Evolutionary conservation across 23 tunicate species (phyloP).

Genomic region (Diplosoma virens): DNA sequence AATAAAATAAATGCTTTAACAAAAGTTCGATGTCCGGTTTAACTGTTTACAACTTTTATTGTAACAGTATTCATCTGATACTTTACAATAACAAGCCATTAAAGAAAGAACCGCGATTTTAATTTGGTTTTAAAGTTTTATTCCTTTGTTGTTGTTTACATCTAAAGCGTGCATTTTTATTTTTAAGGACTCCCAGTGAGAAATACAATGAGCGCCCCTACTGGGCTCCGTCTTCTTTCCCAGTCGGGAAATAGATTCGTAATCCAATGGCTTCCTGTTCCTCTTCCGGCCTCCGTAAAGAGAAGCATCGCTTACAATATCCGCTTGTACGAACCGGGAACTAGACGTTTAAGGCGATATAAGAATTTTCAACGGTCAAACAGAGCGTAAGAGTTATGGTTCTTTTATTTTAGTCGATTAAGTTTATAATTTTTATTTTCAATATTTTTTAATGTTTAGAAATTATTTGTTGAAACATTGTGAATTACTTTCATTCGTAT

Average conservation of each 20-base stretch:
- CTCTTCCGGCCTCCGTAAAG: not conserved
- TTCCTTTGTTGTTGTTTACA: not conserved
- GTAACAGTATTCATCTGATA: no score
- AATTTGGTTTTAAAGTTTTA: no score
- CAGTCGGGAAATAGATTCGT: not conserved
- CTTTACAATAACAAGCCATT: no score
- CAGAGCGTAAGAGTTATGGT: constrained; percentile 24
- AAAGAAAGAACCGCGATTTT: no score
- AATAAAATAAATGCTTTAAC: no score
- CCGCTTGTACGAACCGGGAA: constrained; percentile 18
- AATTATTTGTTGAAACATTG: not conserved
- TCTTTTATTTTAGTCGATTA: no score
- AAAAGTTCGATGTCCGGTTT: no score
- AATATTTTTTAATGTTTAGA: not conserved
- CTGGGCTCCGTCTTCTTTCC: not conserved
- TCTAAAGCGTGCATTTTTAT: no score
- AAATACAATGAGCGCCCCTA: constrained; percentile 27
- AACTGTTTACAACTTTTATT: no score
- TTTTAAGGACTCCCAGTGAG: constrained; percentile 7
- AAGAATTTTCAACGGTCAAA: not conserved
- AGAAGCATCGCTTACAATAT: constrained; percentile 25
- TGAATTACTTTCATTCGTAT: not conserved
- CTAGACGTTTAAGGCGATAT: not conserved
- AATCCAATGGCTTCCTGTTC: constrained; percentile 28
- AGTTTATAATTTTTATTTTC: no score